phyloP scores from a whole-genome alignment of 2,888 invertebrate genomes.

The Rotaria magnacalcarata region DNA sequence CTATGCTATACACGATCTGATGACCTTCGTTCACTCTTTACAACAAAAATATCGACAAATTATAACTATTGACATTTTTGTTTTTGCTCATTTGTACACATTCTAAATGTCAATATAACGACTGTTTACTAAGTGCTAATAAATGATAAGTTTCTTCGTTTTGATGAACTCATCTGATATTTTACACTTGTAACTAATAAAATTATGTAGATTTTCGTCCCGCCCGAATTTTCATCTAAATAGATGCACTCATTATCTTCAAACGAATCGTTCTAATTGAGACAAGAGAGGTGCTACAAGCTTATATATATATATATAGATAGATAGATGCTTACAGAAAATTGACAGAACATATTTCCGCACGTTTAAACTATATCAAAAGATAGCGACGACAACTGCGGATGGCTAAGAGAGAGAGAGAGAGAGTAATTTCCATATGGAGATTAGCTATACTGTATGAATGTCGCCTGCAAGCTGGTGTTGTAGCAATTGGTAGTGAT shows the following conservation, averaged over 20 bases:
- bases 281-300: background rate
- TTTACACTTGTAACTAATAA: background rate
- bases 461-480: background rate
- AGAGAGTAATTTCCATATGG: constrained; percentile 7
- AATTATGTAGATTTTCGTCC: background rate
- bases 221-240: background rate
- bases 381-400: background rate
- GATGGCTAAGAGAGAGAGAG: background rate
- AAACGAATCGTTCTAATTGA: background rate
- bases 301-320: background rate
- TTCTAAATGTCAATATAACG: background rate
- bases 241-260: background rate
- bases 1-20: background rate
- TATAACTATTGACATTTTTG: background rate
- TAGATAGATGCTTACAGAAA: background rate
- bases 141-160: background rate
- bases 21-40: background rate
- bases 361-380: background rate
- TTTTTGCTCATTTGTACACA: background rate
- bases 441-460: constrained; percentile 1
- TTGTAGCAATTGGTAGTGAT: background rate
- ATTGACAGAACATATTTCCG: background rate
- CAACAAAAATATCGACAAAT: background rate
- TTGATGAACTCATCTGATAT: background rate
- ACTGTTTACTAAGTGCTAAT: background rate